Evolutionary conservation across 2,797 vertebrate species (phyloP).

Genomic region (Cynodonichthys magdalenae): DNA sequence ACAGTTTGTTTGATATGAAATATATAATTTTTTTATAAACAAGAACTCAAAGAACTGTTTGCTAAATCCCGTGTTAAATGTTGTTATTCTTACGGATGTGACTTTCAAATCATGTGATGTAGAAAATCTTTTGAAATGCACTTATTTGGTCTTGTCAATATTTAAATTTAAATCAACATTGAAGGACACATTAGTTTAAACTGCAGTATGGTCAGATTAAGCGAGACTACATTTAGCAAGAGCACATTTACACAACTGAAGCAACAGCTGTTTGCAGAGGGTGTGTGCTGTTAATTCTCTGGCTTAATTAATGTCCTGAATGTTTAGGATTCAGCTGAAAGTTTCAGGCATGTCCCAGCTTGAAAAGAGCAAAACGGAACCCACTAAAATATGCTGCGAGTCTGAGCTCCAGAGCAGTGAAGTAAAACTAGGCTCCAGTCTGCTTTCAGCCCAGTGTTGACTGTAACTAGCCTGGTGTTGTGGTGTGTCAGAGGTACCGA

Average conservation of each 20-base stretch:
- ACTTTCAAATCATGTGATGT: too few relatives aligned
- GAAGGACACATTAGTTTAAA: background rate
- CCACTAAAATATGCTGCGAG: slow-evolving; percentile 27
- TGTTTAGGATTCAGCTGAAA: slow-evolving; percentile 11
- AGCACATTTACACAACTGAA: slow-evolving; percentile 9
- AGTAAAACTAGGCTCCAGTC: slow-evolving; percentile 36
- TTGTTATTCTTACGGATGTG: too few relatives aligned
- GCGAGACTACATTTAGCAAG: background rate
- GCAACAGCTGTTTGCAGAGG: background rate
- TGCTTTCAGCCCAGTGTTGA: slow-evolving; percentile 55
- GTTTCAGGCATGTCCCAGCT: slow-evolving; percentile 18
- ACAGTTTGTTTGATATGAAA: background rate
- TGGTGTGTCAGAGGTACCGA: slow-evolving; percentile 59
- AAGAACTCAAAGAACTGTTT: background rate
- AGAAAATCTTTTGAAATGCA: too few relatives aligned
- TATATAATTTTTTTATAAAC: background rate
- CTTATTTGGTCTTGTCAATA: too few relatives aligned
- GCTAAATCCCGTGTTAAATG: too few relatives aligned
- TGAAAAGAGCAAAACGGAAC: slow-evolving; percentile 26
- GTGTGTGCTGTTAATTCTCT: background rate
- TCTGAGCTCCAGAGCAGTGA: slow-evolving; percentile 36
- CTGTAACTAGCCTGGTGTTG: slow-evolving; percentile 56
- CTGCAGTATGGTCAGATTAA: background rate
- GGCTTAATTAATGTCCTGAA: background rate
- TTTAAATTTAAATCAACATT: background rate